Percentiles rank a stretch among this genome's conserved stretches.
Evolutionary conservation across 2,888 invertebrate genomes (phyloP).

Genomic region (Dysmachus trigonus): DNA sequence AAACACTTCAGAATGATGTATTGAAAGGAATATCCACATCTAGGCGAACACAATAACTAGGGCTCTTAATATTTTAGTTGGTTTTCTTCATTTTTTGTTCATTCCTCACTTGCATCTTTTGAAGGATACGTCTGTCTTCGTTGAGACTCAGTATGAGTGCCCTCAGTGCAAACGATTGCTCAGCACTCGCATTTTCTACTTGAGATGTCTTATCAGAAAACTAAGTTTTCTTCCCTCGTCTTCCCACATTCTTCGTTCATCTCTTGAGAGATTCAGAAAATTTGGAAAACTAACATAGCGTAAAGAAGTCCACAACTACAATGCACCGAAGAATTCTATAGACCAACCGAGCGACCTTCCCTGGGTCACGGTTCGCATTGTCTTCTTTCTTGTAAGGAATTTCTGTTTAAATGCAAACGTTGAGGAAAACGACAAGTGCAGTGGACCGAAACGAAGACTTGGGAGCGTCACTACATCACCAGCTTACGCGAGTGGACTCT

Average conservation of each 20-base stretch:
- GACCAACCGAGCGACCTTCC: neutral
- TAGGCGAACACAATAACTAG: neutral
- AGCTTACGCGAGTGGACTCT: neutral
- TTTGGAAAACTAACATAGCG: neutral
- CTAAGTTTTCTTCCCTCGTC: neutral
- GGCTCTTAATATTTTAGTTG: neutral
- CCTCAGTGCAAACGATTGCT: neutral
- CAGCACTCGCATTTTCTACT: neutral
- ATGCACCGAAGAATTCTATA: neutral
- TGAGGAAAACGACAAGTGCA: neutral
- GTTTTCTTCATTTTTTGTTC: neutral
- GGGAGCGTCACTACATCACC: neutral
- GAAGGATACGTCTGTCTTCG: neutral
- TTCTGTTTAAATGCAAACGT: neutral
- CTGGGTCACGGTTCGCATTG: neutral
- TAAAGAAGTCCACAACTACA: neutral
- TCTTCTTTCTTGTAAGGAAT: neutral
- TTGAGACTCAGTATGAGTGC: neutral
- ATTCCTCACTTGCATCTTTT: neutral
- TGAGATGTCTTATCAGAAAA: neutral
- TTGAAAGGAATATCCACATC: neutral
- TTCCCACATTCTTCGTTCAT: neutral
- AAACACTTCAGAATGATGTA: neutral
- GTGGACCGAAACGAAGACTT: neutral
- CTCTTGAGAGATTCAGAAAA: neutral